A percentile compares a stretch with the other conserved stretches of the same genome.
Evolutionary conservation across 2,113 vertebrate genomes (phyloP).

Genomic region (Neodontobutis hainanensis): DNA sequence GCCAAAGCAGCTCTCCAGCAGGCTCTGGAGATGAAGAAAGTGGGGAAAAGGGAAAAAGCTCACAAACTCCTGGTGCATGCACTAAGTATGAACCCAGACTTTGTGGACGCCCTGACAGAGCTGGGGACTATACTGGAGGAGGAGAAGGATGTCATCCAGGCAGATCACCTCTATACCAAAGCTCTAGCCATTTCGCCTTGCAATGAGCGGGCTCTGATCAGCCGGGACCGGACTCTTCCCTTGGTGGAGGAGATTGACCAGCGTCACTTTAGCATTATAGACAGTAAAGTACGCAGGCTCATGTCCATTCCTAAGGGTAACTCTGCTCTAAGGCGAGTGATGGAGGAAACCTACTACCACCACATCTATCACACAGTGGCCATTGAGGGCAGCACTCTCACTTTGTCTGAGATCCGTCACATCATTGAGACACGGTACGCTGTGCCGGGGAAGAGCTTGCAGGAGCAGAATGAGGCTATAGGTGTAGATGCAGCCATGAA

Average conservation of each 20-base stretch:
- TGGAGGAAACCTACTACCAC: slow-evolving; percentile 98
- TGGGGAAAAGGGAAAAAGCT: slow-evolving; percentile 92
- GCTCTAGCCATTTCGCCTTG: slow-evolving; percentile 89
- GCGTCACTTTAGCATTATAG: slow-evolving; percentile 91
- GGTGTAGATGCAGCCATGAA: slow-evolving; percentile 94
- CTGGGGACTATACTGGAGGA: slow-evolving; percentile 94
- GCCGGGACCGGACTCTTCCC: slow-evolving; percentile 89
- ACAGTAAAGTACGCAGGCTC: slow-evolving; percentile 92
- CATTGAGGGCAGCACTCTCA: slow-evolving; percentile 97
- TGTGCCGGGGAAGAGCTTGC: slow-evolving; percentile 91
- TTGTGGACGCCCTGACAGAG: slow-evolving; percentile 91
- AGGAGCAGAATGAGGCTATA: slow-evolving; percentile 96
- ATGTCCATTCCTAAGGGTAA: slow-evolving; percentile 96
- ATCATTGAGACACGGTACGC: slow-evolving; percentile 96
- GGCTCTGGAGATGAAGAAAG: slow-evolving; percentile 93
- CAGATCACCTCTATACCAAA: slow-evolving; percentile 92
- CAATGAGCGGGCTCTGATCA: slow-evolving; percentile 89
- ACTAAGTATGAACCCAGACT: slow-evolving; percentile 91
- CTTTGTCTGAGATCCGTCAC: slow-evolving; percentile 92
- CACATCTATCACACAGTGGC: slow-evolving; percentile 99
- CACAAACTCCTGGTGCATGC: slow-evolving; percentile 92
- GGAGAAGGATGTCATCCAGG: slow-evolving; percentile 93
- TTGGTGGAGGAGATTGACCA: slow-evolving; percentile 97
- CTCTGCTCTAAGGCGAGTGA: slow-evolving; percentile 88
- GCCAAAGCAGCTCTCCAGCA: slow-evolving; percentile 90